Base-by-base conservation (phyloP, 2,888 invertebrate genomes). In the Drosophila subsilvestris region DNA sequence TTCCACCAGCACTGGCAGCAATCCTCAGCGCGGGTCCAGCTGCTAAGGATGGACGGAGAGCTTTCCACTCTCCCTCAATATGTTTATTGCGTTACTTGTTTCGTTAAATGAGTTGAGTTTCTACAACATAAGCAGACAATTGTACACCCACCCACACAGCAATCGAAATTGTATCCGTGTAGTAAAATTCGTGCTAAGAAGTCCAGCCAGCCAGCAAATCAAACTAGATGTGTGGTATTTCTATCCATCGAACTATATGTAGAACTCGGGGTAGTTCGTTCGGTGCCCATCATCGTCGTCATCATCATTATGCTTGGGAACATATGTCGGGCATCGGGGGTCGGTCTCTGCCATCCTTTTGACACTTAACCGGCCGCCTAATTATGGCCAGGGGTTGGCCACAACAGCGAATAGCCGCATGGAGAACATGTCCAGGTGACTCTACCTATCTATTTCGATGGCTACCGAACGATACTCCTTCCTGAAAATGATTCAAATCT, bases 351-450 rank as follows among this genome's bases (percentile, higher is more conserved):
- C 55, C 56, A 83, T 83, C 76, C 86, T 88, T 86, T 88, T 88
- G 74, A 74, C 88, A 88, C 84, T 83, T 84, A 79, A 83, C 84
- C 84, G 76, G 72, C 55, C 75, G 56, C 71, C 78, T 86, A 80
- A 83, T 83, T 80, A 74, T 62, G 45, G 1, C 50, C 6, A 37
- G 60, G 62, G 83, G 79, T 77, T 72, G 60, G 22, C 62, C 20
- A 37, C 37, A 37, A 37, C 1, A 14, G 1, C 37, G 37, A 37
- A 37, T 43, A n/a, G 14, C 22, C 14, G 55, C 76, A 78, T 81
- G 76, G 25, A 51, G 55, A 48, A 42, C 25, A 43, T 14, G 18
- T 43, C 37, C 65, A 66, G 68, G 66, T 67, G 66, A 7, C 55
- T 50, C 18, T 71, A 22, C 18, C 14, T 43, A 32, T 32, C 14